Conservation (phyloP, 2,888 invertebrate genomes). For the Altica lythri region DNA sequence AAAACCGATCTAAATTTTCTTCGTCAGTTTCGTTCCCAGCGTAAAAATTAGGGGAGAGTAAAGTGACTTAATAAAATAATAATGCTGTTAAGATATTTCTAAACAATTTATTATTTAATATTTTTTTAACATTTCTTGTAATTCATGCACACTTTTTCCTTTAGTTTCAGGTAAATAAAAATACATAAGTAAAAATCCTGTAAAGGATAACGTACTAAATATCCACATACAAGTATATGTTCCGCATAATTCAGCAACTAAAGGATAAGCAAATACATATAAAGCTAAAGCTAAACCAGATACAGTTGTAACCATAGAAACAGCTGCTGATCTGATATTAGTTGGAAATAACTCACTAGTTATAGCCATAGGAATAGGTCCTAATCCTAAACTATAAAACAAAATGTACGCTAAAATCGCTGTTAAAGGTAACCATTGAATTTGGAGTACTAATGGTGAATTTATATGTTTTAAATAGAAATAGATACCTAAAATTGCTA, state of each 20-base stretch:
- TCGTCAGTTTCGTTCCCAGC: no score
- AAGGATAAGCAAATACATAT: conserved; percentile 15
- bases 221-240: conserved; percentile 17
- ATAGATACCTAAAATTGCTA: conserved; percentile 1
- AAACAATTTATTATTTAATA: conserved; percentile 7
- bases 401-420: not conserved
- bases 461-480: conserved; percentile 11
- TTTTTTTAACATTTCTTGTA: conserved; percentile 16
- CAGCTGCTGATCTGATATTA: conserved; percentile 9
- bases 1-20: no score
- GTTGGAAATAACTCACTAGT: conserved; percentile 1
- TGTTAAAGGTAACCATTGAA: conserved; percentile 12
- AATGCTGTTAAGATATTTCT: no score
- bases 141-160: conserved; percentile 14
- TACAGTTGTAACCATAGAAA: not conserved
- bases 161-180: conserved; percentile 16
- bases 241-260: conserved; percentile 15
- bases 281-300: not conserved
- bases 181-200: not conserved
- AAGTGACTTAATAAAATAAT: no score
- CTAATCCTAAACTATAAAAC: conserved; percentile 10
- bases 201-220: conserved; percentile 10
- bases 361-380: conserved; percentile 4
- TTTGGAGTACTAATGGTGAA: not conserved
- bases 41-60: no score